phyloP scores from a whole-genome alignment of 2,797 vertebrate species.

The Diceros bicornis region DNA sequence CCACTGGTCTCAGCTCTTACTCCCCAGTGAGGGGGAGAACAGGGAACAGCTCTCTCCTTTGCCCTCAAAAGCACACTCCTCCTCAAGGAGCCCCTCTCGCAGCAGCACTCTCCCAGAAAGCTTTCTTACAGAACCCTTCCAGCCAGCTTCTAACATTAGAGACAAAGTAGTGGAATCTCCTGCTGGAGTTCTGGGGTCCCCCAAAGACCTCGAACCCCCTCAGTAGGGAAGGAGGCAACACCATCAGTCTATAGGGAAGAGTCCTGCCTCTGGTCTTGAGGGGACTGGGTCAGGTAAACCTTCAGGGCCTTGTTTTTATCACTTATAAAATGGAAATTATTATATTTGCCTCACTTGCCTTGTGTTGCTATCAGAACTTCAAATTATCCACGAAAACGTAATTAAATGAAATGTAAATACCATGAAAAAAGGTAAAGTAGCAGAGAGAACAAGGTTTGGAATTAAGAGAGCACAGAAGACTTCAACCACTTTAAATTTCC shows the following conservation, averaged over 20 bases:
- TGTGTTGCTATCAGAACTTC: not conserved
- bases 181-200: not conserved
- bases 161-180: not conserved
- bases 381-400: conserved; percentile 8
- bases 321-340: not conserved
- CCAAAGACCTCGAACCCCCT: not conserved
- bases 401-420: not conserved
- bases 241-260: not conserved
- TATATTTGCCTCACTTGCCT: not conserved
- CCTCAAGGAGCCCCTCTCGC: not conserved
- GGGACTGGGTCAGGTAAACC: not conserved
- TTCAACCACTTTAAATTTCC: conserved; percentile 33
- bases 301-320: not conserved
- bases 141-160: not conserved
- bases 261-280: not conserved
- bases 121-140: not conserved
- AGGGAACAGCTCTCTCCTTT: not conserved
- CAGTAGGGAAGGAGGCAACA: not conserved
- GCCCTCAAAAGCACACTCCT: not conserved
- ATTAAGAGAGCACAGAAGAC: not conserved
- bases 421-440: not conserved
- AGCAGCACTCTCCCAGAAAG: not conserved
- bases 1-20: not conserved
- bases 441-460: conserved; percentile 1
- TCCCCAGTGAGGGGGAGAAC: not conserved